A percentile compares a stretch with the other conserved stretches of the same genome.
phyloP scores from a whole-genome alignment of 37 sponge, comb jelly and placozoan species.

The Chondrosia reniformis region DNA sequence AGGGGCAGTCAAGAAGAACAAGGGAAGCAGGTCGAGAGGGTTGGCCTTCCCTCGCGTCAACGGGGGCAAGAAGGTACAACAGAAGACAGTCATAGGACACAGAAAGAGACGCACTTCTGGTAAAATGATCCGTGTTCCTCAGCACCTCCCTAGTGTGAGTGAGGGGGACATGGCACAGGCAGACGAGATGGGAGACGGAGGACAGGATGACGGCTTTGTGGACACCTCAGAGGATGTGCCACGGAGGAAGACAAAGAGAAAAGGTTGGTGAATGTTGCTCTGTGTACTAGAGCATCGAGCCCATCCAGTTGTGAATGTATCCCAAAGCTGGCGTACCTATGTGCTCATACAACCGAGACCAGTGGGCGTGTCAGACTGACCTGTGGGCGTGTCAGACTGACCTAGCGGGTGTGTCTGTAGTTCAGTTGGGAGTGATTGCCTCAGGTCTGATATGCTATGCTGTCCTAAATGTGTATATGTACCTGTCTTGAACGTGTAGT shows the following conservation, averaged over 20 bases:
- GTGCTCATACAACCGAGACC: too few species aligned
- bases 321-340: too few species aligned
- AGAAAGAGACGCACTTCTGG: slow-evolving; percentile 53
- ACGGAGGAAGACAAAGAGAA: slow-evolving; percentile 38
- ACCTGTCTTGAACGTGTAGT: too few species aligned
- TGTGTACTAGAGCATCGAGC: not conserved
- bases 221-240: slow-evolving; percentile 27
- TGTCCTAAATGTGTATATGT: too few species aligned
- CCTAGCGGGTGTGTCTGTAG: too few species aligned
- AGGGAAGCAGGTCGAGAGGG: not conserved
- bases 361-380: too few species aligned
- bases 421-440: too few species aligned
- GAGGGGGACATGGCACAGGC: slow-evolving; percentile 80
- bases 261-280: slow-evolving; percentile 3
- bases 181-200: slow-evolving; percentile 77
- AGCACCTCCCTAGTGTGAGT: slow-evolving; percentile 39
- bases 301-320: too few species aligned
- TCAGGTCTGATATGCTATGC: too few species aligned
- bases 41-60: not conserved
- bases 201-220: slow-evolving; percentile 65
- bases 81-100: not conserved
- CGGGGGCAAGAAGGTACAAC: not conserved
- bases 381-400: too few species aligned
- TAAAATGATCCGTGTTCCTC: slow-evolving; percentile 3
- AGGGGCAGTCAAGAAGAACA: not conserved